Conservation (phyloP, 2,888 invertebrate species). For the Chouioia cunea region DNA sequence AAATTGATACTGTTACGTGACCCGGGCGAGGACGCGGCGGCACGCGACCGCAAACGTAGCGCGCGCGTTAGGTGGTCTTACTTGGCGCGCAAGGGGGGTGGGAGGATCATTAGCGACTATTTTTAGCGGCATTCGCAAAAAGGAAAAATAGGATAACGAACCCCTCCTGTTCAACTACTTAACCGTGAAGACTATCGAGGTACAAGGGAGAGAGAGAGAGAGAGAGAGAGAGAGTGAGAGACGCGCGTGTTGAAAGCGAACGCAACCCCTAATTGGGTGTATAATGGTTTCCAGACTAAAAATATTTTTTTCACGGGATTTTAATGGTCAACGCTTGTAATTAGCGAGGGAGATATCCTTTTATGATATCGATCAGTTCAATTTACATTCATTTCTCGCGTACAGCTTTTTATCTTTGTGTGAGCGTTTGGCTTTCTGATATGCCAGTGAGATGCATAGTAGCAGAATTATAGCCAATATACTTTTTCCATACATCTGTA, state of each 20-base stretch:
- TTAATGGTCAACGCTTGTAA: slow-evolving; percentile 4
- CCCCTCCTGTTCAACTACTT: slow-evolving; percentile 5
- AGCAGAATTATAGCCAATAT: too few species aligned
- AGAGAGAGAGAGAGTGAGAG: too few species aligned
- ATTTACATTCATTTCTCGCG: too few species aligned
- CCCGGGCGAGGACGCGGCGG: slow-evolving; percentile 18
- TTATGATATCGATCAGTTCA: neutral
- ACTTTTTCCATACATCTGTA: too few species aligned
- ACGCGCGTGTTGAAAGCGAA: neutral
- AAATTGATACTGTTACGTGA: slow-evolving; percentile 54
- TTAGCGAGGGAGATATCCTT: neutral
- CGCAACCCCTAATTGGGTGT: slow-evolving; percentile 27
- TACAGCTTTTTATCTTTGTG: neutral
- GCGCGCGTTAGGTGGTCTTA: slow-evolving; percentile 37
- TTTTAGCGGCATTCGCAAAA: slow-evolving; percentile 25
- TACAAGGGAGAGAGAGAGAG: too few species aligned
- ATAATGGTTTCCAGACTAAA: slow-evolving; percentile 11
- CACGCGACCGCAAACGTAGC: slow-evolving; percentile 47
- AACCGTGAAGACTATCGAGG: slow-evolving; percentile 10
- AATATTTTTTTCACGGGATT: slow-evolving; percentile 5
- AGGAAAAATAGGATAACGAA: slow-evolving; percentile 44
- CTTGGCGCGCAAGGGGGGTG: too few species aligned
- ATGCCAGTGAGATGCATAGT: too few species aligned
- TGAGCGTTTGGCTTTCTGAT: neutral
- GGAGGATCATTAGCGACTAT: slow-evolving; percentile 43